phyloP scores from a whole-genome alignment of 92 coral and sea anemone species.

The Micromussa lordhowensis region DNA sequence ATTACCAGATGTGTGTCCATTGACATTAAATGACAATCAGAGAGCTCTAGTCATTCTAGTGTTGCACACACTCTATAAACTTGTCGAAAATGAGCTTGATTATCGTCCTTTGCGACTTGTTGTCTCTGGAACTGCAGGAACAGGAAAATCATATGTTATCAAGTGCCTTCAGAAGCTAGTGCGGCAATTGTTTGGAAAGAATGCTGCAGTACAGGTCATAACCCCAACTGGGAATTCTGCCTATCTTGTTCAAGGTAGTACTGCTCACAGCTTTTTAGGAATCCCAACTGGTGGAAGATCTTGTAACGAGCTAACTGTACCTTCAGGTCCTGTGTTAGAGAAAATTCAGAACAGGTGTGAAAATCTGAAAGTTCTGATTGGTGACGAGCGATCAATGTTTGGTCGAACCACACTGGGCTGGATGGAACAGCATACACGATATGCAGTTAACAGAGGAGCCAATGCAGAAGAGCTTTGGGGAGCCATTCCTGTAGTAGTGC shows the following conservation, averaged over 20 bases:
- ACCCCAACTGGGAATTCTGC: slow-evolving; percentile 60
- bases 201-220: slow-evolving; percentile 37
- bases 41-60: slow-evolving; percentile 40
- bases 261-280: slow-evolving; percentile 54
- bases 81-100: slow-evolving; percentile 23
- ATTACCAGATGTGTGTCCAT: slow-evolving; percentile 47
- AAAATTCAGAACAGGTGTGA: slow-evolving; percentile 45
- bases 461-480: slow-evolving; percentile 40
- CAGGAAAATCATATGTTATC: slow-evolving; percentile 54
- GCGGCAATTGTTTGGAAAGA: slow-evolving; percentile 46
- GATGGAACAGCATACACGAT: slow-evolving; percentile 59
- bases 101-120: slow-evolving; percentile 39
- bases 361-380: slow-evolving; percentile 41
- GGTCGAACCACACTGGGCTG: slow-evolving; percentile 55
- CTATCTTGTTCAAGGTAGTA: slow-evolving; percentile 54
- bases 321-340: slow-evolving; percentile 48
- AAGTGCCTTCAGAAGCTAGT: slow-evolving; percentile 44
- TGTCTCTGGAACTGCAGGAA: slow-evolving; percentile 48
- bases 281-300: slow-evolving; percentile 48
- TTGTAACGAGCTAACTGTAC: slow-evolving; percentile 42
- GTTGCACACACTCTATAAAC: slow-evolving; percentile 39
- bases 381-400: slow-evolving; percentile 62
- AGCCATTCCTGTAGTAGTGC: slow-evolving; percentile 45
- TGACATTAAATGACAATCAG: slow-evolving; percentile 36
- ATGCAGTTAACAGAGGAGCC: slow-evolving; percentile 43